phyloP scores from a whole-genome alignment of 1,140 invertebrate genomes.

The Apolygus lucorum region DNA sequence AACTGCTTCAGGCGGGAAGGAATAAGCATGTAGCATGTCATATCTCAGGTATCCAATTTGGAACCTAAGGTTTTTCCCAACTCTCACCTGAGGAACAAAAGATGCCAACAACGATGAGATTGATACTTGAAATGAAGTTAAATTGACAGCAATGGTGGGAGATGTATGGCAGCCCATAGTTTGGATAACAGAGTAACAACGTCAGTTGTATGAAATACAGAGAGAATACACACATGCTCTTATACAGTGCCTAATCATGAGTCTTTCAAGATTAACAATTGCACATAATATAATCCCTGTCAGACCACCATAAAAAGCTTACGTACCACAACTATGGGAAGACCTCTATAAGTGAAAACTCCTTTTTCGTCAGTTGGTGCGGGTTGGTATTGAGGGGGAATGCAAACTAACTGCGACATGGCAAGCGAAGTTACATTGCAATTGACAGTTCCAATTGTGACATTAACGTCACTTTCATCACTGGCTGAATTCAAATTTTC shows the following conservation, averaged over 20 bases:
- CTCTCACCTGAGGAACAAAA: constrained; percentile 42
- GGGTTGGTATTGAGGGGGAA: constrained; percentile 79
- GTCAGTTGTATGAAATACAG: too few species aligned
- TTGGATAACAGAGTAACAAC: too few species aligned
- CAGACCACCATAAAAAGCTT: too few species aligned
- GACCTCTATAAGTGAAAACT: constrained; percentile 57
- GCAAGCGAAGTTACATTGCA: constrained; percentile 92
- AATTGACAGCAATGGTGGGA: too few species aligned
- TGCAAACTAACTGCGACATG: constrained; percentile 78
- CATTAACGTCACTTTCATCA: constrained; percentile 85
- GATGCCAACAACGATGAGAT: too few species aligned
- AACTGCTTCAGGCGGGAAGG: constrained; percentile 78
- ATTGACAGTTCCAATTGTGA: constrained; percentile 75
- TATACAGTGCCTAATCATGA: not conserved
- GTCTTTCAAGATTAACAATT: too few species aligned
- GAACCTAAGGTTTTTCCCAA: constrained; percentile 77
- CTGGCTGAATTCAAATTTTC: constrained; percentile 84
- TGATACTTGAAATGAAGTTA: too few species aligned
- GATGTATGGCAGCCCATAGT: too few species aligned
- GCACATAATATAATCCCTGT: too few species aligned
- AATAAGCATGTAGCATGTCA: constrained; percentile 66
- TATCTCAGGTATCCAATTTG: constrained; percentile 82
- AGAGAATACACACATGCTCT: too few species aligned
- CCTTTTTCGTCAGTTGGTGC: constrained; percentile 76
- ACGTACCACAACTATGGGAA: constrained; percentile 77